phyloP scores from a whole-genome alignment of 2,113 vertebrate genomes.

The Baryphthengus martii region DNA sequence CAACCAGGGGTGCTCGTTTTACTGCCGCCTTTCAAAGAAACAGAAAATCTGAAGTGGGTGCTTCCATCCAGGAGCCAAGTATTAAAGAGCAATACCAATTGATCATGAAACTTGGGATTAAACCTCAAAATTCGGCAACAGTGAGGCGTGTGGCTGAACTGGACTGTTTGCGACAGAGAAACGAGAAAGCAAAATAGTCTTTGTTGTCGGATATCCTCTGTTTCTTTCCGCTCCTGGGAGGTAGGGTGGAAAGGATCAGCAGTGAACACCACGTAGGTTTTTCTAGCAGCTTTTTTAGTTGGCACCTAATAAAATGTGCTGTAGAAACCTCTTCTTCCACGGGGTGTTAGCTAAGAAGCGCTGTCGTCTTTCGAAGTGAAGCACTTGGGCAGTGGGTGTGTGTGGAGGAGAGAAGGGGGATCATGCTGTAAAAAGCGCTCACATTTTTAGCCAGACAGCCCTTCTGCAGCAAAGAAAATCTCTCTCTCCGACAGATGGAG shows the following conservation, averaged over 20 bases:
- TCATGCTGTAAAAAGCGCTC: conserved; percentile 43
- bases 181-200: not conserved
- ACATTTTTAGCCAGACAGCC: conserved; percentile 62
- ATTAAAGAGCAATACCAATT: not conserved
- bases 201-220: not conserved
- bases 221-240: not conserved
- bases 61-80: not conserved
- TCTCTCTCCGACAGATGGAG: conserved; percentile 47
- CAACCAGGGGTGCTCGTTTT: not conserved
- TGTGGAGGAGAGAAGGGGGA: conserved; percentile 61
- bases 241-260: not conserved
- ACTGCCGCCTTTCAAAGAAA: not conserved
- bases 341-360: not conserved
- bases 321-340: not conserved
- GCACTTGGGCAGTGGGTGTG: conserved; percentile 57
- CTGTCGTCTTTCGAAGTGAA: conserved; percentile 28
- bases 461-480: conserved; percentile 55
- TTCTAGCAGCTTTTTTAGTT: not conserved
- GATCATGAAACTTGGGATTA: not conserved
- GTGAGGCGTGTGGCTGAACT: not conserved
- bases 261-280: not conserved
- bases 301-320: not conserved
- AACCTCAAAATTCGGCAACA: not conserved
- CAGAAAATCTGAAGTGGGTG: not conserved
- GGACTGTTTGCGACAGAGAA: not conserved